Base-by-base conservation (phyloP, 2,797 vertebrate genomes). In the Gallinago stenura region DNA sequence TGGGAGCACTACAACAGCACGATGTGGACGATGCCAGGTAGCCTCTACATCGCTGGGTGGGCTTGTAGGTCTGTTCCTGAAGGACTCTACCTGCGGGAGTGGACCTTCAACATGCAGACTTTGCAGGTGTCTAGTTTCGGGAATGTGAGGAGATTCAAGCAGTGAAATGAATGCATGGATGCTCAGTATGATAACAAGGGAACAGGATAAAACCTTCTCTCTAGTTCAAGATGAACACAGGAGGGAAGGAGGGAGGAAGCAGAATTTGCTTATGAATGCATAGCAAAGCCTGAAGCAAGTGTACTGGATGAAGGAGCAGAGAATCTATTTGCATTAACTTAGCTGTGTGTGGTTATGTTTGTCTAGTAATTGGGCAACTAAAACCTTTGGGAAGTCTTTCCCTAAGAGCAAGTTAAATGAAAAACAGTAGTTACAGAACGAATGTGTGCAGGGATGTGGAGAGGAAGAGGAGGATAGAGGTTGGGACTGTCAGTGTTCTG, bases 241-340 rank as follows among this genome's bases (percentile, higher is more conserved):
- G 57, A 68, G 72, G 68, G 65, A 69, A 89, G 35, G 48, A 87
- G 33, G 64, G 24, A 94, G 53, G 72, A 87, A 95, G 69, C 37
- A 70, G 83, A 57, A 78, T 58, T 83, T 92, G 81, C 54, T 93
- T 93, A 56, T 92, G 93, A 92, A 77, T 75, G 78, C 30, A 45
- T 39, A 65, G 83, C 73, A 75, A 75, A 89, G 86, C 83, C 90
- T 85, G 81, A 71, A 97, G 83, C 70, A 71, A 93, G 48, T 41
- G 85, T 54, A 61, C 45, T 90, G 78, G 54, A 66, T 81, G 90
- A 86, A 75, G 57, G 78, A 95, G 65, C 50, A 91, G 71, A 56
- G 75, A 93, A 91, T 80, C 46, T 89, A 62, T 96, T 95, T 94
- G 83, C 94, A 95, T 87, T 89, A 90, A 30, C 64, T 95, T 71